Evolutionary conservation across 2,797 vertebrate genomes (phyloP).

Genomic region (Oreochromis grahami): DNA sequence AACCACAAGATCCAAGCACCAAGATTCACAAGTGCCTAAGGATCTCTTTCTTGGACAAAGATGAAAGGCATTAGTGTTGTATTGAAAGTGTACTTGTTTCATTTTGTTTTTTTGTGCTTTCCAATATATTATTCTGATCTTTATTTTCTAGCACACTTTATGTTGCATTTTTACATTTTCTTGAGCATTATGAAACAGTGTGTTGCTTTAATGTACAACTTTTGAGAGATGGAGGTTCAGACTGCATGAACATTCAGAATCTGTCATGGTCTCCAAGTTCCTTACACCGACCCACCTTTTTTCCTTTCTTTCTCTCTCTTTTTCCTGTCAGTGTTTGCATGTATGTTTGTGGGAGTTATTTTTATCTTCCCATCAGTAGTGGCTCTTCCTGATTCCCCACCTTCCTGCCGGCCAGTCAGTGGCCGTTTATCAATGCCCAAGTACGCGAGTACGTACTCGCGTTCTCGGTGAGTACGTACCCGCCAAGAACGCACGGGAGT

Average conservation of each 20-base stretch:
- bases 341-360: background rate
- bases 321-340: background rate
- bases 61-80: background rate
- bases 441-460: too few species aligned
- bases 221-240: background rate
- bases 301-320: background rate
- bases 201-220: background rate
- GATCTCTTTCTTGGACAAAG: background rate
- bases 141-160: background rate
- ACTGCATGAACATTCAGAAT: background rate
- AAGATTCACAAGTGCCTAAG: background rate
- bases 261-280: background rate
- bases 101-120: background rate
- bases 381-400: background rate
- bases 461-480: too few species aligned
- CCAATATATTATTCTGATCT: background rate
- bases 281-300: background rate
- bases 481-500: too few species aligned
- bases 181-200: background rate
- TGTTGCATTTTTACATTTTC: background rate
- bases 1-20: background rate
- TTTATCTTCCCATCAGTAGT: background rate
- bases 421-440: too few species aligned
- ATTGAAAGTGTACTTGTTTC: background rate
- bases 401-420: background rate